Evolutionary conservation across 2,888 invertebrate species (phyloP), one percentile per base, ranked within the genome.

Genomic region (Drosophila mayaguana): DNA sequence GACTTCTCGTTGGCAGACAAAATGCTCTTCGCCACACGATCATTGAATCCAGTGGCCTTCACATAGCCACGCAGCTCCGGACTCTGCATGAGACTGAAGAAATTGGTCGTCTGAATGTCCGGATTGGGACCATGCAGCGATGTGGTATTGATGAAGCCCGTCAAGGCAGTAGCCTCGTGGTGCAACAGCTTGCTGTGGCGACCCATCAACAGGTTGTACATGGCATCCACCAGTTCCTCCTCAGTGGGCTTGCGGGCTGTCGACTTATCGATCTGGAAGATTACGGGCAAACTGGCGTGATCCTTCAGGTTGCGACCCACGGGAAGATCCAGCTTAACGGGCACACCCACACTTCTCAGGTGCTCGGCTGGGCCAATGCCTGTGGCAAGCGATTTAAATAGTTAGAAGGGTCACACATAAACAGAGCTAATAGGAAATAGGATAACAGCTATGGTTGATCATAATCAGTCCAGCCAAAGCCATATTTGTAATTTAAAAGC

Each of bases 271-370:
- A 95, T 94, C 78, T 91, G 90, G 51, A 93, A 92, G 34, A 93
- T 83, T 1, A 93, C 83, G 1, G 92, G 93, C 53, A 96, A 93
- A 4, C 95, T 96, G 57, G 96, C 95, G 88, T 97, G 97, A 89
- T 97, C 97, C 92, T 97, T 97, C 0, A 97, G 93, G 87, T 97
- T 96, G 75, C 95, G 94, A 0, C 96, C 97, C 1, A 97, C 97
- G 9, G 92, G 85, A 28, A 92, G 72, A 65, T 92, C 89, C n/a
- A 86, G 56, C 0, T 91, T 55, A 0, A 92, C 68, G 1, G 91
- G 90, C 2, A 93, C 88, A 3, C 83, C 86, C 4, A 90, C 66
- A 25, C 81, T 63, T 66, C 85, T 75, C 9, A 93, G 72, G 42
- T 92, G 91, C 3, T 85, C 72, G 2, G 90, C 80, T 0, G 92